Evolutionary conservation across 1,140 invertebrate species (phyloP).

Genomic region (Sitobion miscanthi): DNA sequence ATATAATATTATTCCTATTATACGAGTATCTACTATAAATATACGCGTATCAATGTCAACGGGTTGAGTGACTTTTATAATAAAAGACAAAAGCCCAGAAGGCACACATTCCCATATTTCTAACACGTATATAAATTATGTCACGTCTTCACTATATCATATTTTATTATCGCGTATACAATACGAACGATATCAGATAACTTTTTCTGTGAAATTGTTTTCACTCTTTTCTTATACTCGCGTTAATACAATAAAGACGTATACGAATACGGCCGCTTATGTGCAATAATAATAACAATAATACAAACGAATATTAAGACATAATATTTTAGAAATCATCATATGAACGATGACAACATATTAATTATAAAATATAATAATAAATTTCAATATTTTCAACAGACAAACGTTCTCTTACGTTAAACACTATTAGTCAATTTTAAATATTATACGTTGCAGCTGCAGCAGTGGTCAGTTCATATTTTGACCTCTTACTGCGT

Average conservation of each 20-base stretch:
- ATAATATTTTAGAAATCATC: too few species aligned
- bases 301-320: neutral
- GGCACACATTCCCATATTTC: neutral
- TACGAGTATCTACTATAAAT: neutral
- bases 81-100: slow-evolving; percentile 3
- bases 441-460: neutral
- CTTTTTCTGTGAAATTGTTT: slow-evolving; percentile 1
- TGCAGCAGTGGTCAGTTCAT: neutral
- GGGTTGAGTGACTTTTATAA: neutral
- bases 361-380: too few species aligned
- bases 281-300: neutral
- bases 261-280: neutral
- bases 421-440: neutral
- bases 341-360: too few species aligned
- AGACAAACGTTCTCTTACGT: neutral
- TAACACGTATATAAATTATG: neutral
- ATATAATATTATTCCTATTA: too few species aligned
- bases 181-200: neutral
- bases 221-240: neutral
- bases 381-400: neutral
- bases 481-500: neutral
- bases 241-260: neutral
- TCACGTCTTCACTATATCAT: slow-evolving; percentile 5
- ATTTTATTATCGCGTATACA: neutral
- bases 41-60: neutral